Evolutionary conservation across 64 coral and sea anemone genomes (phyloP).

Genomic region (Montipora cactus): DNA sequence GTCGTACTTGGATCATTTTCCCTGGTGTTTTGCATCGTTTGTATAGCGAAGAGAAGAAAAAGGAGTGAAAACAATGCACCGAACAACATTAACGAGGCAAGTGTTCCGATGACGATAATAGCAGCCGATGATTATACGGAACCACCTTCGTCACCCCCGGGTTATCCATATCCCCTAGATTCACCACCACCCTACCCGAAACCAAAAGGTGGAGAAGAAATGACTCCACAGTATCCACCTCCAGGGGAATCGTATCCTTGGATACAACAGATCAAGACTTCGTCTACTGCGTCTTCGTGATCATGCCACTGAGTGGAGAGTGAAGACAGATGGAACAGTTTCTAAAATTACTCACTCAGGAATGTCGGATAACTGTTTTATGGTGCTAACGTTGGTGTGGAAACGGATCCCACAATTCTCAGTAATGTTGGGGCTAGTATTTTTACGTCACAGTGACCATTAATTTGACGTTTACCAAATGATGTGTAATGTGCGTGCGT

Average conservation of each 20-base stretch:
- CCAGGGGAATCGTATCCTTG: constrained; percentile 23
- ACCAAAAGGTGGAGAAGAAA: not conserved
- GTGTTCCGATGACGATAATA: not conserved
- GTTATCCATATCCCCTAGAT: not conserved
- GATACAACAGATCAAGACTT: not conserved
- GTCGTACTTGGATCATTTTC: not conserved
- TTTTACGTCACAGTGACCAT: no score
- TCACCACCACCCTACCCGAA: constrained; percentile 15
- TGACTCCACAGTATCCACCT: not conserved
- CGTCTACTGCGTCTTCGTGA: not conserved
- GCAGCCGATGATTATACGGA: not conserved
- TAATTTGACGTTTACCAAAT: no score
- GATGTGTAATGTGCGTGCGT: no score
- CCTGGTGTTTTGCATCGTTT: not conserved
- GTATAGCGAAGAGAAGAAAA: not conserved
- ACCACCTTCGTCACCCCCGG: not conserved
- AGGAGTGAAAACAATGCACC: not conserved
- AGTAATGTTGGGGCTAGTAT: no score
- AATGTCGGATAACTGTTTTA: no score
- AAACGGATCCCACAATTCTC: no score
- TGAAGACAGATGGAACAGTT: no score
- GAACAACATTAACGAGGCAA: not conserved
- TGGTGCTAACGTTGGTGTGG: no score
- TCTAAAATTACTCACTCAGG: no score
- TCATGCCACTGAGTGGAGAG: no score